Conservation (phyloP, 1,140 invertebrate genomes). For the Drosophila littoralis region DNA sequence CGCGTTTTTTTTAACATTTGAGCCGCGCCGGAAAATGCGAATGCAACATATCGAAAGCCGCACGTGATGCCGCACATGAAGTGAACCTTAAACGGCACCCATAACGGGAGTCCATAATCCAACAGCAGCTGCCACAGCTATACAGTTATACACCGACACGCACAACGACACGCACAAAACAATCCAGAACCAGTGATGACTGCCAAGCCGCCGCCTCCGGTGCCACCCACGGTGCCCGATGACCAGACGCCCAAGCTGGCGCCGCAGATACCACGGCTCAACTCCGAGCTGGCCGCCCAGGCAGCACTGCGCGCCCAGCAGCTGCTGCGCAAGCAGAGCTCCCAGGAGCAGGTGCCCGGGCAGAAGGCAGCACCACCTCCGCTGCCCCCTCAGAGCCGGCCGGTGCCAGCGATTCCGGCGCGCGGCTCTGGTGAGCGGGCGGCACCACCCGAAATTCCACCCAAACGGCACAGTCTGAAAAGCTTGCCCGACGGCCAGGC, state of each 20-base stretch:
- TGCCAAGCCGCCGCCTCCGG: slow-evolving; percentile 70
- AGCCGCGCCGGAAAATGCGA: slow-evolving; percentile 41
- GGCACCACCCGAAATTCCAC: slow-evolving; percentile 81
- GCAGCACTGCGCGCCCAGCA: slow-evolving; percentile 79
- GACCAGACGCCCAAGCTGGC: slow-evolving; percentile 67
- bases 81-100: slow-evolving; percentile 41
- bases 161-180: slow-evolving; percentile 51
- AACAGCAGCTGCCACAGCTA: slow-evolving; percentile 10
- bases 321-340: slow-evolving; percentile 72
- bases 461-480: slow-evolving; percentile 81
- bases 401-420: slow-evolving; percentile 82
- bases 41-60: slow-evolving; percentile 38
- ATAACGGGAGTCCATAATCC: slow-evolving; percentile 3
- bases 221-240: slow-evolving; percentile 56
- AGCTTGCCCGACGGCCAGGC: slow-evolving; percentile 72
- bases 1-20: slow-evolving; percentile 47
- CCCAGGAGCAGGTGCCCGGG: slow-evolving; percentile 49
- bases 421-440: slow-evolving; percentile 69
- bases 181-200: slow-evolving; percentile 43
- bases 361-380: slow-evolving; percentile 62
- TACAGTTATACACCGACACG: slow-evolving; percentile 21
- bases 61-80: slow-evolving; percentile 60
- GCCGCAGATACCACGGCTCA: slow-evolving; percentile 79
- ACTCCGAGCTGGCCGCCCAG: slow-evolving; percentile 79
- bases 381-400: slow-evolving; percentile 71